A percentile compares a stretch with the other conserved stretches of the same genome.
Evolutionary conservation across 2,113 vertebrate genomes (phyloP).

Genomic region (Polyodon spathula): DNA sequence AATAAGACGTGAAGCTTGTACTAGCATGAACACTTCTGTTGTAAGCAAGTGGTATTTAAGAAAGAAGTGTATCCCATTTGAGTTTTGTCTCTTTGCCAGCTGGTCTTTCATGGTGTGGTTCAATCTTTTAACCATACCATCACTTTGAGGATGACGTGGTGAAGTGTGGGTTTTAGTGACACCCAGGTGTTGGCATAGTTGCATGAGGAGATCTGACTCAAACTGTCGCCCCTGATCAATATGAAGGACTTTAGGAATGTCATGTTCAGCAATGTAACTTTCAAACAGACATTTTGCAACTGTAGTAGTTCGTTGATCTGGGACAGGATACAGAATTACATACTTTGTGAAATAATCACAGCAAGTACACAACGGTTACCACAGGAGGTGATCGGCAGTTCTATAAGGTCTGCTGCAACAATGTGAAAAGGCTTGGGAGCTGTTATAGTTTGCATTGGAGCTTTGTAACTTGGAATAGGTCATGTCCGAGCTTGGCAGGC

Average conservation of each 20-base stretch:
- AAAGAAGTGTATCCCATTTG: background rate
- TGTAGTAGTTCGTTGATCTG: constrained; percentile 1
- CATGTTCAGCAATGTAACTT: background rate
- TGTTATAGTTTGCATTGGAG: background rate
- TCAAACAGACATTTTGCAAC: background rate
- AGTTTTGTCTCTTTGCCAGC: background rate
- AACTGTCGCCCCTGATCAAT: background rate
- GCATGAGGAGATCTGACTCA: background rate
- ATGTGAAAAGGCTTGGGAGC: background rate
- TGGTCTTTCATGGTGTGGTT: background rate
- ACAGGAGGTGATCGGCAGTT: background rate
- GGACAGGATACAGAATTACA: background rate
- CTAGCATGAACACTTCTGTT: background rate
- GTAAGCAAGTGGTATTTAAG: background rate
- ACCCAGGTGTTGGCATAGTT: background rate
- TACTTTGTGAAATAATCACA: background rate
- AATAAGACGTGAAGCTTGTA: background rate
- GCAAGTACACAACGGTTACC: background rate
- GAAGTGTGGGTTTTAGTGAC: background rate
- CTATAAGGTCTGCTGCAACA: background rate
- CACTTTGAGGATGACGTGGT: background rate
- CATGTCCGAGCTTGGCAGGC: background rate
- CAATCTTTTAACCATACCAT: background rate
- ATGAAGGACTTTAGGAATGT: background rate
- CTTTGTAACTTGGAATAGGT: background rate